Percentiles rank a stretch among this genome's conserved stretches.
Conservation (phyloP, 2,888 invertebrate species). For the Drosophila longiperda region DNA sequence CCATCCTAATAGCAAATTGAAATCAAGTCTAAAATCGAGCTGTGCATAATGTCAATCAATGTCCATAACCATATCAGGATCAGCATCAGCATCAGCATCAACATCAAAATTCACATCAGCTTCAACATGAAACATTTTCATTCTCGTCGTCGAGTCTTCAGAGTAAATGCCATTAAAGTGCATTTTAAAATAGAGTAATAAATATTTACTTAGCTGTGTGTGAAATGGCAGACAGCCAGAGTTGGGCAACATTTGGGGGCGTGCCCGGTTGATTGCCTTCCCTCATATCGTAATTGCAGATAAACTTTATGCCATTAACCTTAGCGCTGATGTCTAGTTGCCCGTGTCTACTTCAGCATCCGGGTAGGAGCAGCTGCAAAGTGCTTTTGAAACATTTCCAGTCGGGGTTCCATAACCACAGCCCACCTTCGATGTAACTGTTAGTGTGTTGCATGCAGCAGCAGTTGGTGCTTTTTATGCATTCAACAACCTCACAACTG, state of each 20-base stretch:
- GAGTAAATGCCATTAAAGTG: conserved; percentile 62
- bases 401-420: conserved; percentile 7
- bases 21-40: conserved; percentile 14
- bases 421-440: background rate
- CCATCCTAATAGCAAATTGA: conserved; percentile 26
- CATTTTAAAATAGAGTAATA: conserved; percentile 74
- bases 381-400: conserved; percentile 73
- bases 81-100: conserved; percentile 8
- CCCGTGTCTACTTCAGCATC: conserved; percentile 27
- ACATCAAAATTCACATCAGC: conserved; percentile 17
- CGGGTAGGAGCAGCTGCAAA: conserved; percentile 50
- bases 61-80: conserved; percentile 22
- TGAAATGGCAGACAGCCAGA: conserved; percentile 14
- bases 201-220: conserved; percentile 64
- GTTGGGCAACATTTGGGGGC: conserved; percentile 4
- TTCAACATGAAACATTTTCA: conserved; percentile 20
- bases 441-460: background rate
- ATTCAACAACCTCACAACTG: conserved; percentile 58
- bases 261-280: conserved; percentile 54
- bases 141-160: conserved; percentile 17
- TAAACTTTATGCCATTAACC: conserved; percentile 81
- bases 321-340: conserved; percentile 62
- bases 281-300: conserved; percentile 77
- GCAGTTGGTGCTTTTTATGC: conserved; percentile 30
- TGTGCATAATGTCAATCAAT: conserved; percentile 42